Base-by-base conservation (phyloP, 2,888 invertebrate genomes). In the Cloeon dipterum region DNA sequence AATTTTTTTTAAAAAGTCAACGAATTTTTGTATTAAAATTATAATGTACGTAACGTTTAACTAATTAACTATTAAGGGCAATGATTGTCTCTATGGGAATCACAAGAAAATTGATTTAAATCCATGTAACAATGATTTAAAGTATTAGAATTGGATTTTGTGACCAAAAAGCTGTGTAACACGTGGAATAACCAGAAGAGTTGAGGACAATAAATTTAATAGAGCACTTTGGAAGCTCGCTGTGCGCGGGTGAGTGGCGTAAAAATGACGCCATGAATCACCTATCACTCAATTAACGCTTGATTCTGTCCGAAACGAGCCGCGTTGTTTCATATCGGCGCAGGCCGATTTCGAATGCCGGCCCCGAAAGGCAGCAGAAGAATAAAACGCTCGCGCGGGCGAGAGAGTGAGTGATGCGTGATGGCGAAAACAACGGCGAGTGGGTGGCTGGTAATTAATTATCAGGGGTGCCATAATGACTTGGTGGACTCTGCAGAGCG, bases 391-490 rank as follows among this genome's bases (percentile, higher is more conserved):
- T 16, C n/a, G n/a, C 13, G 33, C 33, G 14, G 16, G n/a, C 18
- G 18, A 25, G 20, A n/a, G 20, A 18, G 19, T 20, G 14, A 18
- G 17, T n/a, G n/a, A n/a, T 17, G 20, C 16, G 19, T 14, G 16
- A 14, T 18, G 26, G 13, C 13, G 29, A 16, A n/a, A 2, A 13
- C n/a, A 20, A 26, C n/a, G 11, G 26, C 36, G 18, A 19, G 13
- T 11, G 36, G 19, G 14, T 26, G 35, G 26, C 19, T 25, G 32
- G 39, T 39, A 39, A 39, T 39, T 39, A 39, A 39, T 39, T 39
- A 39, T 39, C 35, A 35, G 23, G 32, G 26, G 25, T 20, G 35
- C 32, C 35, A 35, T 35, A 39, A 39, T 39, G 39, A 35, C 39
- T 35, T 32, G 32, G 39, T n/a, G n/a, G n/a, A n/a, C n/a, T 26